A percentile compares a stretch with the other conserved stretches of the same genome.
Conservation (phyloP, 1,140 invertebrate species). For the Bombus affinis region DNA sequence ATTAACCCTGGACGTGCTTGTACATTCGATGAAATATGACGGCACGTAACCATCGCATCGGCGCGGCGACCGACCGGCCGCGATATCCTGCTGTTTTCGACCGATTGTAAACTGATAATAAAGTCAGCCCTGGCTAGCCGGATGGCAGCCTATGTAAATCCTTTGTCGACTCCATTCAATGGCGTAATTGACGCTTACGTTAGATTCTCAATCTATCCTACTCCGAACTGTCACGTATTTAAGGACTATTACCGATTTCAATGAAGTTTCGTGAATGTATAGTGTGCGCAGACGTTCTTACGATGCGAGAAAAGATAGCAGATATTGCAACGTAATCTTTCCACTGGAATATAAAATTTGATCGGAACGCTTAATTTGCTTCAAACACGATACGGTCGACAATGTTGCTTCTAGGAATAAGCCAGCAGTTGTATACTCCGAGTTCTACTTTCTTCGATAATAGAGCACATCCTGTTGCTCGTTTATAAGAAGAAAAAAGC, state of each 20-base stretch:
- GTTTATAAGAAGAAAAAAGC: neutral
- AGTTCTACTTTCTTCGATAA: neutral
- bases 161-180: neutral
- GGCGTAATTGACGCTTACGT: neutral
- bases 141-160: neutral
- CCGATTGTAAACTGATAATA: conserved; percentile 59
- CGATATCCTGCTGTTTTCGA: conserved; percentile 58
- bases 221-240: neutral
- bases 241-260: neutral
- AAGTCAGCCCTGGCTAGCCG: conserved; percentile 26
- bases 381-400: neutral
- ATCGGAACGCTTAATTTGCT: too few species aligned
- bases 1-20: conserved; percentile 67
- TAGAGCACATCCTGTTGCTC: neutral
- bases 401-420: neutral
- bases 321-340: too few species aligned
- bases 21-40: conserved; percentile 68
- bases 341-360: neutral
- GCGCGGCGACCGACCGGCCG: neutral
- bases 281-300: too few species aligned
- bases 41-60: conserved; percentile 30
- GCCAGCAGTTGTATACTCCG: neutral
- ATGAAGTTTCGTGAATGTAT: too few species aligned
- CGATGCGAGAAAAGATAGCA: too few species aligned
- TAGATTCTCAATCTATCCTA: neutral